Conservation (phyloP, 2,113 vertebrate species). For the Prionailurus bengalensis region DNA sequence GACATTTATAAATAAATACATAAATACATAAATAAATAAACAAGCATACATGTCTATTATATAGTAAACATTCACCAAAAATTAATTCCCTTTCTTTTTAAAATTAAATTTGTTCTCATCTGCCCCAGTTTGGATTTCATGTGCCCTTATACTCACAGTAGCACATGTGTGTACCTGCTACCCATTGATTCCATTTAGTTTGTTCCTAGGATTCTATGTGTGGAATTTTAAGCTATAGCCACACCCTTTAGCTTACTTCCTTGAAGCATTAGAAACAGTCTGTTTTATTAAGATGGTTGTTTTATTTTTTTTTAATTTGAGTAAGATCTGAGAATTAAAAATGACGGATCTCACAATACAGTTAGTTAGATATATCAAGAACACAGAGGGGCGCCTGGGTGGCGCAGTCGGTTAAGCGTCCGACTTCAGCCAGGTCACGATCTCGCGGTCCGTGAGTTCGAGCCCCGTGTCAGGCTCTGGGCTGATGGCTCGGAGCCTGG, state of each 20-base stretch:
- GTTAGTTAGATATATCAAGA: conserved; percentile 6
- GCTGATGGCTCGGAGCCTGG: no score
- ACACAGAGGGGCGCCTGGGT: background rate
- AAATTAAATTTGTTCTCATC: conserved; percentile 42
- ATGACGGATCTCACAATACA: background rate
- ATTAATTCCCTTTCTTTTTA: conserved; percentile 4
- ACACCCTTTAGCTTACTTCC: conserved; percentile 54
- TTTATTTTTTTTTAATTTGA: conserved; percentile 7
- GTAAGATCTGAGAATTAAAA: conserved; percentile 9
- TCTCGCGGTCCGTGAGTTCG: no score
- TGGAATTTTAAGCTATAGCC: conserved; percentile 58
- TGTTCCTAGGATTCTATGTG: conserved; percentile 35
- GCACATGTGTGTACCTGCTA: conserved; percentile 10
- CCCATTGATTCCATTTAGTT: conserved; percentile 40
- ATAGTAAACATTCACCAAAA: conserved; percentile 17
- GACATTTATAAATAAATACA: no score
- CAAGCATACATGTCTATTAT: background rate
- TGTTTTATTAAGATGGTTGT: background rate
- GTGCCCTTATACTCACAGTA: background rate
- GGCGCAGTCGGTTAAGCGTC: no score
- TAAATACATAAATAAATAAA: no score
- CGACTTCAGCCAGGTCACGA: no score
- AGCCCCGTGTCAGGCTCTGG: no score
- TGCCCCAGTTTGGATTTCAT: background rate
- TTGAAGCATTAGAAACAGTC: conserved; percentile 45